A percentile compares a stretch with the other conserved stretches of the same genome.
These are phyloP conservation scores for Watsonalla cultraria DNA, from an alignment of 2,888 invertebrate genomes.

Conservation along the genomic window DNA sequence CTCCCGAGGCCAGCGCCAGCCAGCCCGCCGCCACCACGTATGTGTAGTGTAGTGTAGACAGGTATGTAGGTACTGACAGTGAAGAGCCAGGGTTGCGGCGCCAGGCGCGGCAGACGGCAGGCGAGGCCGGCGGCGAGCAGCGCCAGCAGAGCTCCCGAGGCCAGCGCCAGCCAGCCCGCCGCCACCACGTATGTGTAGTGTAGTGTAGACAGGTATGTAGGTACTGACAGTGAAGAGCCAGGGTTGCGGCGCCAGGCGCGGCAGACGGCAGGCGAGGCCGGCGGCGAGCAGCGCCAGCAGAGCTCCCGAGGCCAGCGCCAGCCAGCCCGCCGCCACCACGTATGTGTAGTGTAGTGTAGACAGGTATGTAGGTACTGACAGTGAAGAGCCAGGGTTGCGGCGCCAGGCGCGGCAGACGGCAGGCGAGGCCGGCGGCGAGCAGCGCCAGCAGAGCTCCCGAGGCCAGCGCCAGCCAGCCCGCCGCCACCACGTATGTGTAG, in stretches of 20 bases:
- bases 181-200: slow-evolving; percentile 12
- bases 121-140: slow-evolving; percentile 29
- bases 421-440: too few relatives aligned
- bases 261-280: too few relatives aligned
- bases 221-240: slow-evolving; percentile 5
- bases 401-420: too few relatives aligned
- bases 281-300: too few relatives aligned
- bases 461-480: too few relatives aligned
- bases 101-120: slow-evolving; percentile 28
- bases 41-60: slow-evolving; percentile 12
- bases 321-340: too few relatives aligned
- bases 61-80: slow-evolving; percentile 16
- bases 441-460: too few relatives aligned
- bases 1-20: slow-evolving; percentile 18
- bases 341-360: slow-evolving; percentile 11
- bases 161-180: slow-evolving; percentile 3
- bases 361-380: slow-evolving; percentile 14
- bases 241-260: too few relatives aligned
- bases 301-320: too few relatives aligned
- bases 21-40: slow-evolving; percentile 4
- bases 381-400: slow-evolving; percentile 21
- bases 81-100: slow-evolving; percentile 38
- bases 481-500: slow-evolving; percentile 7
- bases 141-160: slow-evolving; percentile 22
- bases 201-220: slow-evolving; percentile 8